Percentiles rank a stretch among this genome's conserved stretches.
phyloP scores from a whole-genome alignment of 1,140 invertebrate species.

The Holotrichia oblita region DNA sequence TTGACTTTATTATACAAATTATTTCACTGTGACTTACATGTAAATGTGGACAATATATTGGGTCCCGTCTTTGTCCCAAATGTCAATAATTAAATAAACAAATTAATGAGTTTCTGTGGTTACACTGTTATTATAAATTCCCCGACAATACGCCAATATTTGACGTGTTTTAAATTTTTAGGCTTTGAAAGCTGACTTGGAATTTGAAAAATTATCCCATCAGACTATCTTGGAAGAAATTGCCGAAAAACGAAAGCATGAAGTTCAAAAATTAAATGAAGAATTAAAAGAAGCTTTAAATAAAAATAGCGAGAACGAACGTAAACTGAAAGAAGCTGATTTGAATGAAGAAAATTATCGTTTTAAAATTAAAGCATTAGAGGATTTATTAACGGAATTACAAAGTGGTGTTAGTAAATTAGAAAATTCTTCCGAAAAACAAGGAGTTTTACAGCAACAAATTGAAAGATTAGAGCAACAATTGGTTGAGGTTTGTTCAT shows the following conservation, averaged over 20 bases:
- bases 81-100: too few species aligned
- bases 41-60: too few species aligned
- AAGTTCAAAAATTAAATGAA: constrained; percentile 20
- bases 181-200: constrained; percentile 40
- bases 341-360: constrained; percentile 54
- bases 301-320: constrained; percentile 40
- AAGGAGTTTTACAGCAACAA: constrained; percentile 67
- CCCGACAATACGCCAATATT: background rate
- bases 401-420: constrained; percentile 67
- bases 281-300: constrained; percentile 41
- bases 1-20: too few species aligned
- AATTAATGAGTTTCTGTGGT: background rate
- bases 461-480: constrained; percentile 72
- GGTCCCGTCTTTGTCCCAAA: too few species aligned
- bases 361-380: constrained; percentile 65
- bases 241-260: background rate
- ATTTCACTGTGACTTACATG: too few species aligned
- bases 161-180: background rate
- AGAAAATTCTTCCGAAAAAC: constrained; percentile 62
- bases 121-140: background rate
- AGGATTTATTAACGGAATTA: constrained; percentile 66
- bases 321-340: constrained; percentile 51
- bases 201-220: constrained; percentile 28
- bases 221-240: constrained; percentile 24
- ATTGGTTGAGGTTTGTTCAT: constrained; percentile 61